Evolutionary conservation across 2,113 vertebrate species (phyloP), one percentile per base, ranked within the genome.

Genomic region (Neogobius melanostomus): DNA sequence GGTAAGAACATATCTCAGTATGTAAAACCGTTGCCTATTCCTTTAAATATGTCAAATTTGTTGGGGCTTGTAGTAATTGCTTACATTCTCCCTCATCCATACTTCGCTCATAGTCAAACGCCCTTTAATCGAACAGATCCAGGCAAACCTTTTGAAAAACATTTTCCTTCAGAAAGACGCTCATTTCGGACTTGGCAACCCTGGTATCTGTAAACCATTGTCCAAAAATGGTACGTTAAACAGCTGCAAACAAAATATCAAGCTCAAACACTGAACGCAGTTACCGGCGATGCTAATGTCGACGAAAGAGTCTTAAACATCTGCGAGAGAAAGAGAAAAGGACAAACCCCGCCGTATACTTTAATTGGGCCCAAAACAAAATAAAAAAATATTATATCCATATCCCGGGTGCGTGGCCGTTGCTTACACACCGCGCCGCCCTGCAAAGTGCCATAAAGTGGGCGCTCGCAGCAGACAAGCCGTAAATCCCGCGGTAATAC

Each of bases 381-480:
- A 76, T 69, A 76, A 49, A 74, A 49, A 74, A 76, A 74, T 65
- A 56, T 73, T 15, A 47, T 45, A 66, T 68, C 69, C 1, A 74
- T 44, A 68, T 64, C 66, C 68, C 43, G 64, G 70, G 72, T 53
- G 54, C 6, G 66, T 69, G 71, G 83, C 74, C 80, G 88, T 84
- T 90, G 89, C 88, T 88, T 90, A 89, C 89, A 88, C 84, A 87
- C 87, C 75, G 82, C 85, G 66, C 79, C 78, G 79, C 86, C 85
- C 85, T 87, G 85, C 88, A 88, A 90, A 90, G 84, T 85, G 87
- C 84, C 86, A 91, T 90, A 91, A 89, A 89, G 72, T 9, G 76
- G 84, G 86, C 83, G 88, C 86, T 86, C 88, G 84, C 86, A 85
- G 81, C 82, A 80, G 73, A 86, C 86, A 84, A 81, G 77, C 81